Evolutionary conservation across 2,797 vertebrate species (phyloP), one percentile per base, ranked within the genome.

Genomic region (Octomys mimax): DNA sequence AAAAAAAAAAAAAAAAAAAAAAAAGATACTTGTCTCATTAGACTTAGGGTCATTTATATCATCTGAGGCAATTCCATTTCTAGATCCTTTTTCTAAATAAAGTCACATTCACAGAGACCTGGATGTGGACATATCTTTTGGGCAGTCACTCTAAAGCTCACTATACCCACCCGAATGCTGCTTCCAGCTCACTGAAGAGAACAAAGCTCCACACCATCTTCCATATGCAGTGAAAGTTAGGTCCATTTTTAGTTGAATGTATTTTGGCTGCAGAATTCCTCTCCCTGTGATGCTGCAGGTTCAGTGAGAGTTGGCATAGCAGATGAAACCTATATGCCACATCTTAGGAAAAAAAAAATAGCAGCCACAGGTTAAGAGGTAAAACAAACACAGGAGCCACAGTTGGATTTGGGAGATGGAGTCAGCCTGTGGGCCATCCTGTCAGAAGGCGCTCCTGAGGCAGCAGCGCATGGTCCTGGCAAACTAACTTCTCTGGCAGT

Each of bases 191-290:
- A 54, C 8, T 52, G 22, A 8, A 49, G 61, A 59, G 62, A 95
- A 46, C 36, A 13, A 49, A 36, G n/a, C 61, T 64, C 39, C 14
- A 2, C 0, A 0, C 36, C 12, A 39, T 6, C 4, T 16, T 49
- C 14, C 66, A 1, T 36, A 80, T 81, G 21, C 59, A n/a, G 22
- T 52, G 54, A 31, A 49, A 13, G 10, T 31, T 39, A 68, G n/a
- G 19, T 11, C 8, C 0, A 0, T 57, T 71, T 96, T 79, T 36
- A 94, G 36, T 31, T 64, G 39, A 28, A 28, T 85, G 59, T 21
- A 46, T 79, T 70, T 93, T 87, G 90, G 21, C 46, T 54, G 11
- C n/a, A 73, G 18, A 95, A 66, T 80, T 90, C 7, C 31, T 92
- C 12, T 61, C 10, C 19, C 1, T 61, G 24, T 70, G 19, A 24